Base-by-base conservation (phyloP, 2,113 vertebrate species). In the Amblyornis subalaris region DNA sequence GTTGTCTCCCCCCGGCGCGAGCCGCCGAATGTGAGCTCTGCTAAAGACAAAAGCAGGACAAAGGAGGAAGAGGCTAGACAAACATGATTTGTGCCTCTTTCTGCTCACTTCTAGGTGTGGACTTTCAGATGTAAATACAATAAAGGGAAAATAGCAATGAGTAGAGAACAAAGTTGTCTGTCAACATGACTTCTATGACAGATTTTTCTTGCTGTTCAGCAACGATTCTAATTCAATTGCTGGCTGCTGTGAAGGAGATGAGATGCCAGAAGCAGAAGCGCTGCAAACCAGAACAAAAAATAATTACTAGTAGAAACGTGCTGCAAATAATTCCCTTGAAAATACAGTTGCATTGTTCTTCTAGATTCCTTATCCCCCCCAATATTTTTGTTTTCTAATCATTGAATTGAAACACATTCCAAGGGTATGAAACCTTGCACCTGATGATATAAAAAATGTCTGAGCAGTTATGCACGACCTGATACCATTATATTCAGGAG, bases 241-340 rank as follows among this genome's bases (percentile, higher is more conserved):
- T 96, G 96, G 95, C 94, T 97, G 95, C 96, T 97, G 96, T 97
- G 96, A 96, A 97, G 77, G 94, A 96, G 94, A 97, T 97, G 95
- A 97, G 95, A 95, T 97, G 94, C 94, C 96, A 96, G 96, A 94
- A 97, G 94, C 95, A 94, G 96, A 93, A 95, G 91, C 29, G 71
- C 91, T 96, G 80, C 91, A 94, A 96, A 96, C 94, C 89, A 97
- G 96, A 96, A 94, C 94, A 94, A 93, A 96, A 96, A 96, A 97
- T 96, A 97, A 96, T 97, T 95, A 96, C 89, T 93, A 94, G 84
- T 96, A 96, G 96, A 93, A 96, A 95, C 94, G 76, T 91, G 79
- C 82, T 96, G 53, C 85, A 96, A 96, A 94, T 91, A 94, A 95
- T 90, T 91, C 87, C 74, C 92, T 91, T 96, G 92, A 95, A 96